These are phyloP conservation scores for Serinus canaria DNA, from an alignment of 2,113 vertebrate genomes.

Conservation along the genomic window DNA sequence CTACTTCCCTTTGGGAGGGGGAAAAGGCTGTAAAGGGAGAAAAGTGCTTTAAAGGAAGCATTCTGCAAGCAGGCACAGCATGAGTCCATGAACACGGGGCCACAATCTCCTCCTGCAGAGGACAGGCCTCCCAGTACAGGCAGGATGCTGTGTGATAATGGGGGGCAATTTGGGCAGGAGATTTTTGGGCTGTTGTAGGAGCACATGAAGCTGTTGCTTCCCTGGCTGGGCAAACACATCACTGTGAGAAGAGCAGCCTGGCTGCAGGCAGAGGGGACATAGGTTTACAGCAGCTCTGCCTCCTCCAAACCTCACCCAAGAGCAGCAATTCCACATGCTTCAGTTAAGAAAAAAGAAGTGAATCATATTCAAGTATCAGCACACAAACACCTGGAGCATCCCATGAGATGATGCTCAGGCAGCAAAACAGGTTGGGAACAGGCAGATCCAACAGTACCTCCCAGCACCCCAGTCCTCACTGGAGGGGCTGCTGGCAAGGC, in stretches of 20 bases:
- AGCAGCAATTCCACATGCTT: background rate
- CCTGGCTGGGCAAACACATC: background rate
- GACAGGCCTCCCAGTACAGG: background rate
- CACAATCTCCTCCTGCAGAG: fast-evolving
- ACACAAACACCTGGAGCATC: background rate
- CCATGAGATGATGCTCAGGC: background rate
- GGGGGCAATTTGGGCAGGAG: background rate
- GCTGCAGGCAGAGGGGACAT: background rate
- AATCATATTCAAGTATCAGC: background rate
- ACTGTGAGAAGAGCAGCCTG: background rate
- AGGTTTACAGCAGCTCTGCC: background rate
- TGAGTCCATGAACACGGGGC: background rate
- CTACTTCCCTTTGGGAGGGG: background rate
- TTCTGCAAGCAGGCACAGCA: fast-evolving
- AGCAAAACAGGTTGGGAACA: background rate
- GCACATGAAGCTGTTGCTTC: background rate
- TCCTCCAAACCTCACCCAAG: background rate
- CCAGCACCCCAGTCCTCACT: background rate
- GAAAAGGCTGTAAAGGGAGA: background rate
- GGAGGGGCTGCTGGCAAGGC: background rate
- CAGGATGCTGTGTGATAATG: background rate
- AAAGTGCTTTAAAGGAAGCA: background rate
- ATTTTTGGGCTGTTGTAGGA: background rate
- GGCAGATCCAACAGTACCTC: background rate
- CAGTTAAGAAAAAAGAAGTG: background rate